Evolutionary conservation across 2,888 invertebrate species (phyloP).

Genomic region (Tachina lurida): DNA sequence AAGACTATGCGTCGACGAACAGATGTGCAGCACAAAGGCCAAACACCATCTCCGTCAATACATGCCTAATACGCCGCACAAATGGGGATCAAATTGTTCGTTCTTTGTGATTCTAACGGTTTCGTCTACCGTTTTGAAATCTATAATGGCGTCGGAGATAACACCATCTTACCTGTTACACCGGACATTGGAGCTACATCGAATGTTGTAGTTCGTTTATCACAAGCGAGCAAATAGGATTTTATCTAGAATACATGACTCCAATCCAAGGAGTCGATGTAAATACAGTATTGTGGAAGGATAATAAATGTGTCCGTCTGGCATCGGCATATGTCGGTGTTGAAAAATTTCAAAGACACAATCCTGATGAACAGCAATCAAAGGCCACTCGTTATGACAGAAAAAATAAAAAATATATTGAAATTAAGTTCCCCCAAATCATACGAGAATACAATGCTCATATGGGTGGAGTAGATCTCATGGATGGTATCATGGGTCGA

Average conservation of each 20-base stretch:
- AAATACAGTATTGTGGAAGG: conserved; percentile 7
- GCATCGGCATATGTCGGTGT: neutral
- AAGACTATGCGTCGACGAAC: neutral
- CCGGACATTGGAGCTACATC: neutral
- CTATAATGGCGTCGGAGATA: neutral
- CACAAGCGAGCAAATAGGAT: too few species aligned
- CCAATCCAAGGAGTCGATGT: too few species aligned
- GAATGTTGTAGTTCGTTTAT: conserved; percentile 17
- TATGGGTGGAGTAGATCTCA: too few species aligned
- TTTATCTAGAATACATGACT: too few species aligned
- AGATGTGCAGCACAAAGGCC: neutral
- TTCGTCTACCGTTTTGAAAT: neutral
- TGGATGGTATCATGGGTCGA: too few species aligned
- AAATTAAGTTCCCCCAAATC: too few species aligned
- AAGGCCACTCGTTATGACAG: neutral
- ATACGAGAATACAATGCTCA: neutral
- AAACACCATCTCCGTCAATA: neutral
- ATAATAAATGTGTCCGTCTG: neutral
- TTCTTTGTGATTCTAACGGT: neutral
- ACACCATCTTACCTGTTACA: neutral
- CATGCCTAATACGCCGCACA: neutral
- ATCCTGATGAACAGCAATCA: neutral
- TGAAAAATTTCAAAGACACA: too few species aligned
- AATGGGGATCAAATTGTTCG: neutral
- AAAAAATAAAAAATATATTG: too few species aligned